Conservation (phyloP, 2,888 invertebrate species). For the Pyrrhosoma nymphula region DNA sequence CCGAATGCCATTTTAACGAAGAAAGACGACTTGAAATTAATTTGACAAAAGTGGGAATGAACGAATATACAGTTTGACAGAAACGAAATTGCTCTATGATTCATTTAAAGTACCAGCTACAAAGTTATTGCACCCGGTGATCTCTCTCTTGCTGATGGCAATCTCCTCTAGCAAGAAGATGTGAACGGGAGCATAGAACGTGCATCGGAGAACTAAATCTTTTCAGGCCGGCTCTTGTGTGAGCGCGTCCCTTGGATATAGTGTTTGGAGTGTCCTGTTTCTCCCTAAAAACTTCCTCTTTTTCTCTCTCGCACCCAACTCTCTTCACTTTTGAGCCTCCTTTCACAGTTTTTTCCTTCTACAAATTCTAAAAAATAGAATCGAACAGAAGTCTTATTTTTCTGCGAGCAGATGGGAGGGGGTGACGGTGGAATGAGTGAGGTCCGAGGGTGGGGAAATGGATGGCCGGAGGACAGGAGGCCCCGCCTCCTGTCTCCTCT, state of each 20-base stretch:
- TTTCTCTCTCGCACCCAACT: background rate
- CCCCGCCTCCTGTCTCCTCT: background rate
- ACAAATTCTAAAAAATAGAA: background rate
- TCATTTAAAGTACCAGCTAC: background rate
- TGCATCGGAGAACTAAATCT: background rate
- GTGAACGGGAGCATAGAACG: background rate
- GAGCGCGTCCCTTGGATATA: background rate
- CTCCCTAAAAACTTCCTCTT: constrained; percentile 27
- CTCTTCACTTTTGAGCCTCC: background rate
- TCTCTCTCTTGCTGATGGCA: constrained; percentile 1
- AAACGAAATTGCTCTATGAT: background rate
- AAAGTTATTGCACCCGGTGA: background rate
- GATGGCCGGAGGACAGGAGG: background rate
- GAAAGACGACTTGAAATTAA: no score
- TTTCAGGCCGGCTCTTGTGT: background rate
- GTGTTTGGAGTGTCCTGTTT: constrained; percentile 33
- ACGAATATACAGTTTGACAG: background rate
- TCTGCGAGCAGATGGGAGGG: background rate
- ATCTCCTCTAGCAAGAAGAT: background rate
- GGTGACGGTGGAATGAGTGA: background rate
- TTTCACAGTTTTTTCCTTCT: constrained; percentile 41
- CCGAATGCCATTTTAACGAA: no score
- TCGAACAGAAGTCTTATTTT: background rate
- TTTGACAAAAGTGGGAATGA: no score
- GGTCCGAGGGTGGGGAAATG: constrained; percentile 8